A percentile compares a stretch with the other conserved stretches of the same genome.
These are phyloP conservation scores for Orchestes rusci DNA, from an alignment of 2,888 invertebrate genomes.

Conservation along the genomic window DNA sequence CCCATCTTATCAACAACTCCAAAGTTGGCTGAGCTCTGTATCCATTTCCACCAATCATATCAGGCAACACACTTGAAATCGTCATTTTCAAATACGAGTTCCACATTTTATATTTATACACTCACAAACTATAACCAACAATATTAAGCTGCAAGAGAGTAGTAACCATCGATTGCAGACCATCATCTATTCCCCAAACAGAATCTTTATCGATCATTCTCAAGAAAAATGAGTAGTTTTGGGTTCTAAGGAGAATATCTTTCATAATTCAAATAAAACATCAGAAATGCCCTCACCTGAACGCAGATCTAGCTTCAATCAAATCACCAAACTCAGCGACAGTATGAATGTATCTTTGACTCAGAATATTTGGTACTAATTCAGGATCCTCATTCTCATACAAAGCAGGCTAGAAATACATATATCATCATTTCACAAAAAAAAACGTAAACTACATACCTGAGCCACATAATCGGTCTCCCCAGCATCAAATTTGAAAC, in stretches of 20 bases:
- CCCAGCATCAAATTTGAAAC: conserved; percentile 77
- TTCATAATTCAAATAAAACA: conserved; percentile 5
- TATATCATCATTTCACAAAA: too few species aligned
- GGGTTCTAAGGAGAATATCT: conserved; percentile 50
- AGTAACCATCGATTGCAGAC: conserved; percentile 64
- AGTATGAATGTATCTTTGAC: conserved; percentile 50
- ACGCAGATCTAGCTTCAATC: conserved; percentile 67
- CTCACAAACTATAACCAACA: conserved; percentile 43
- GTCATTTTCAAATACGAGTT: neutral
- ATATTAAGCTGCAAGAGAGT: conserved; percentile 56
- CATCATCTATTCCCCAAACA: conserved; percentile 61
- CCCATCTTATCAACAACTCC: conserved; percentile 70
- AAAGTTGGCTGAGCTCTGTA: conserved; percentile 42
- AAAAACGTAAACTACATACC: conserved; percentile 38
- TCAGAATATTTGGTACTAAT: conserved; percentile 52
- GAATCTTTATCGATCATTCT: conserved; percentile 76
- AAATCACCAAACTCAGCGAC: conserved; percentile 54
- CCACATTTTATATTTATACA: conserved; percentile 8
- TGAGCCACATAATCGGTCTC: conserved; percentile 64
- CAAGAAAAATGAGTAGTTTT: conserved; percentile 62
- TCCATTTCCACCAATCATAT: conserved; percentile 65
- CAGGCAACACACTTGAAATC: conserved; percentile 61
- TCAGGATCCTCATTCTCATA: conserved; percentile 46
- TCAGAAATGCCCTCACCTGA: conserved; percentile 41
- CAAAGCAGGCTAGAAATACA: conserved; percentile 25